These are phyloP conservation scores for Amiota minor DNA, from an alignment of 2,888 invertebrate genomes.

Conservation along the genomic window DNA sequence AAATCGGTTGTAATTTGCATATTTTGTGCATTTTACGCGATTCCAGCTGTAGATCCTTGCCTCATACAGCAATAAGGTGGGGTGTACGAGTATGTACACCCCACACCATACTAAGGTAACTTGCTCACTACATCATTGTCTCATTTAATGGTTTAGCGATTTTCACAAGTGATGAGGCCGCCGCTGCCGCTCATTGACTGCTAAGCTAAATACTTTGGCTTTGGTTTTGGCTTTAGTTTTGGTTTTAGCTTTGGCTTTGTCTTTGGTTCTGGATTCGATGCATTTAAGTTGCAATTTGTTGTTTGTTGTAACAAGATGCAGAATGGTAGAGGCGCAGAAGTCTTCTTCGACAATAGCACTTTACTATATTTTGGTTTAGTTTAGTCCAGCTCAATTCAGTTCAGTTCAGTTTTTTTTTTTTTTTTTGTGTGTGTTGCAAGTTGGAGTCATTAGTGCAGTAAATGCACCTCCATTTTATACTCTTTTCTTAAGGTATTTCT, in stretches of 20 bases:
- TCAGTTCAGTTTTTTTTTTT: not conserved
- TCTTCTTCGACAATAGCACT: not conserved
- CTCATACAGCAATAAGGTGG: not conserved
- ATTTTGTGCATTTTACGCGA: conserved; percentile 54
- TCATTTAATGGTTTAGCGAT: conserved; percentile 36
- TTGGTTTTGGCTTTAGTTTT: conserved; percentile 30
- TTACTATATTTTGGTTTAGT: not conserved
- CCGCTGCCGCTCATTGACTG: not conserved
- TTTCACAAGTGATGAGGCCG: conserved; percentile 3
- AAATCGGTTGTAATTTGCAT: conserved; percentile 59
- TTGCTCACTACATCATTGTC: conserved; percentile 34
- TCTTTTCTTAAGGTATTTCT: no score
- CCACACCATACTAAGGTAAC: not conserved
- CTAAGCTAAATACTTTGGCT: conserved; percentile 26
- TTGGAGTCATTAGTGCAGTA: conserved; percentile 59
- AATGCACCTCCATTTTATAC: conserved; percentile 33
- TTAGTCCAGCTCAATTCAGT: not conserved
- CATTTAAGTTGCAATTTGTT: conserved; percentile 36
- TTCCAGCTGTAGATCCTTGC: conserved; percentile 16
- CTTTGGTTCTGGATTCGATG: conserved; percentile 14
- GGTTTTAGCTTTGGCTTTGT: not conserved
- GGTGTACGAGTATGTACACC: not conserved
- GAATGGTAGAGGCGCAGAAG: not conserved
- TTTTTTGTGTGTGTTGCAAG: not conserved
- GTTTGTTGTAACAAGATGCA: not conserved